phyloP scores from a whole-genome alignment of 2,113 vertebrate genomes.

The Cyanistes caeruleus region DNA sequence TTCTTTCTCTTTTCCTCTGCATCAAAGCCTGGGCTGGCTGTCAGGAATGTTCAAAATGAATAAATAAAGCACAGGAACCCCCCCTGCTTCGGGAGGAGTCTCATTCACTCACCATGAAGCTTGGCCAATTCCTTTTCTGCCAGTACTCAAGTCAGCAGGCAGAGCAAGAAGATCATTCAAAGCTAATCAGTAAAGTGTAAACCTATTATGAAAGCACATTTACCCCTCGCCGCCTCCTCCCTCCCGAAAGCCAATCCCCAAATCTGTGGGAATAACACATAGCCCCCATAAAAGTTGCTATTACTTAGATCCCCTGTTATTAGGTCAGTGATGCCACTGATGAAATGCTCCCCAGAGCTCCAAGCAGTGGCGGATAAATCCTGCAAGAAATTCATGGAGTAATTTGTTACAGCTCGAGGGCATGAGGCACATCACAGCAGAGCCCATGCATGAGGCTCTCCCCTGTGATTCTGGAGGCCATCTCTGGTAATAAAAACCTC shows the following conservation, averaged over 20 bases:
- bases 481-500: slow-evolving; percentile 50
- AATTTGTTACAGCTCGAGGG: slow-evolving; percentile 24
- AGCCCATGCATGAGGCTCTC: neutral
- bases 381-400: slow-evolving; percentile 32
- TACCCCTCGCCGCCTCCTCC: neutral
- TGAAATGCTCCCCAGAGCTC: slow-evolving; percentile 24
- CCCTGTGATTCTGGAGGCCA: slow-evolving; percentile 15
- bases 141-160: slow-evolving; percentile 43
- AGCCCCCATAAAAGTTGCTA: slow-evolving; percentile 2
- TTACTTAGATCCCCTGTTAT: slow-evolving; percentile 41
- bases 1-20: slow-evolving; percentile 15
- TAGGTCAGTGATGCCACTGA: slow-evolving; percentile 20
- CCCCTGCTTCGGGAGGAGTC: neutral
- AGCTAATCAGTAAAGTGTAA: slow-evolving; percentile 65
- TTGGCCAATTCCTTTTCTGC: slow-evolving; percentile 19
- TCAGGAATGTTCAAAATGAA: slow-evolving; percentile 38
- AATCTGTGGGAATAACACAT: slow-evolving; percentile 5
- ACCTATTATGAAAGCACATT: slow-evolving; percentile 63
- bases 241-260: slow-evolving; percentile 33
- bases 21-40: slow-evolving; percentile 35
- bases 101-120: slow-evolving; percentile 47
- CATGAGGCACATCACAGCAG: neutral
- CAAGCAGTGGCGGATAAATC: neutral
- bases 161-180: slow-evolving; percentile 55
- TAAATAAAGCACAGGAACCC: neutral